A percentile compares a stretch with the other conserved stretches of the same genome.
Evolutionary conservation across 2,113 vertebrate genomes (phyloP).

Genomic region (Melanocharis versteri): DNA sequence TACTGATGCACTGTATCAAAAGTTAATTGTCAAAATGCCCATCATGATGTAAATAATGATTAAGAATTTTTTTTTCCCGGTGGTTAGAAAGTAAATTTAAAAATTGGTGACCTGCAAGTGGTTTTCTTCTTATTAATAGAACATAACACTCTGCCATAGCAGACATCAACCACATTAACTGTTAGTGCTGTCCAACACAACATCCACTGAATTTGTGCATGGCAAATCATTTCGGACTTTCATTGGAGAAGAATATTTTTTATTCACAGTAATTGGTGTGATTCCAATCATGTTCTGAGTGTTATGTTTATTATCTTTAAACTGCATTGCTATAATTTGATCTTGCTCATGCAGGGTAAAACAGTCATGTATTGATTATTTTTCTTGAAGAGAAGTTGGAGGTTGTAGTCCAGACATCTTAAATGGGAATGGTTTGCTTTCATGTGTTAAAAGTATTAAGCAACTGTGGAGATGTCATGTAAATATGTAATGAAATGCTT

Average conservation of each 20-base stretch:
- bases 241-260: background rate
- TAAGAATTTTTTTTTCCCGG: background rate
- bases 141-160: background rate
- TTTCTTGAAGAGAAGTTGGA: background rate
- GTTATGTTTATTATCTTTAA: background rate
- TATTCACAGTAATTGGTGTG: background rate
- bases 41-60: background rate
- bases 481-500: background rate
- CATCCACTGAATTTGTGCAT: background rate
- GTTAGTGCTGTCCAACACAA: background rate
- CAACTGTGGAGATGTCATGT: background rate
- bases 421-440: background rate
- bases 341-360: background rate
- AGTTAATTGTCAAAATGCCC: background rate
- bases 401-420: background rate
- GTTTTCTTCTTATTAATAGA: background rate
- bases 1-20: background rate
- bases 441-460: background rate
- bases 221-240: background rate
- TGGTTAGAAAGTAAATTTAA: background rate
- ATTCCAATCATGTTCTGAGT: background rate
- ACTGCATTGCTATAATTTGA: background rate
- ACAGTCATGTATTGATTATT: background rate
- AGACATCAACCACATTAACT: background rate
- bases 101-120: background rate